Base-by-base conservation (phyloP, 1,140 invertebrate genomes). In the Drosophila teissieri region DNA sequence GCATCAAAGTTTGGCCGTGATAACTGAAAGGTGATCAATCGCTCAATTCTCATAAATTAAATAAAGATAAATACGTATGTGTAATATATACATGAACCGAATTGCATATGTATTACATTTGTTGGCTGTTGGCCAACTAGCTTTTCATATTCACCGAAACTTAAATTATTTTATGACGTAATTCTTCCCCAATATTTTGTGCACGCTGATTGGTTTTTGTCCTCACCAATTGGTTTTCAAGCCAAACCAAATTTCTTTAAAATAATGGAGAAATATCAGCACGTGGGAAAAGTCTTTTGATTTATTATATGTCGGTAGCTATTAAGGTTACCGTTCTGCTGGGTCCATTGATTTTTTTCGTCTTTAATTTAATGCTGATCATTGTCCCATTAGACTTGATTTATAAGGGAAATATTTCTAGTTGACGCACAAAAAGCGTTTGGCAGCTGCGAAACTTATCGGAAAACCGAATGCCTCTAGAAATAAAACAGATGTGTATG, bases 21-120 rank as follows among this genome's bases (percentile, higher is more conserved):
- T 57, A 70, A 70, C 64, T 70, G 67, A 70, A 70, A 70, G 67
- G 67, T 70, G 67, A 70, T 70, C 65, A 40, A 61, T 60, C 54
- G 39, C 14, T 44, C 27, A 24, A 42, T 40, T 65, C 15, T 34
- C 14, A 37, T 31, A 31, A 31, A 31, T 31, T 8, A 31, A 31
- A 34, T 14, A 17, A 24, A 48, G 5, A 22, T 14, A 15, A 39
- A 37, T 65, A 22, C 19, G 22, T 17, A 36, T 65, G 62, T 24
- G 19, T 52, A 67, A 67, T 17, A 52, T 67, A 52, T 44, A 6
- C 36, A 65, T 27, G 51, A 52, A 68, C 36, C 31, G 44, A 24
- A 44, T 52, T 15, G 27, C 37, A 34, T 65, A 48, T 17, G 12
- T 40, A 40, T 69, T 70, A 70, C 67, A 69, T 34, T 15, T 70